phyloP scores from a whole-genome alignment of 2,113 vertebrate species.

The Trachemys scripta region DNA sequence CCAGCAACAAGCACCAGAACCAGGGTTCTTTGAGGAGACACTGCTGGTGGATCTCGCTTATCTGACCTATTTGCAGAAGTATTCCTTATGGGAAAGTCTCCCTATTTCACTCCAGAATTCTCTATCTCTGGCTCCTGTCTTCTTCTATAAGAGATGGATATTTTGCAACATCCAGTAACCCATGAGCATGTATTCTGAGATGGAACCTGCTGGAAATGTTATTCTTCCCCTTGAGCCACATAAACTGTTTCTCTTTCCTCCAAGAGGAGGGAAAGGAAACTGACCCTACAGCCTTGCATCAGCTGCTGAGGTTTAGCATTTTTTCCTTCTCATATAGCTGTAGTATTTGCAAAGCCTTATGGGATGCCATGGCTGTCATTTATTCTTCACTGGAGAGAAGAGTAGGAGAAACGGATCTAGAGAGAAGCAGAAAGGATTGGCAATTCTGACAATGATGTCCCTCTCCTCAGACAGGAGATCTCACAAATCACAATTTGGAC shows the following conservation, averaged over 20 bases:
- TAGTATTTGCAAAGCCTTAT: background rate
- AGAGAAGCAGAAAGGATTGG: background rate
- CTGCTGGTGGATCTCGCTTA: background rate
- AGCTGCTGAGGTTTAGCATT: background rate
- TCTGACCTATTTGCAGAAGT: background rate
- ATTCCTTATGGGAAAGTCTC: background rate
- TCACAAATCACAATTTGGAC: background rate
- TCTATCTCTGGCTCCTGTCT: background rate
- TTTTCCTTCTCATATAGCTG: background rate
- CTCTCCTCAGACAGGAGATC: background rate
- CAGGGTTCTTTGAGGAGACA: accelerated
- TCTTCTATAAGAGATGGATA: background rate
- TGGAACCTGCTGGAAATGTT: background rate
- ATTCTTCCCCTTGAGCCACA: background rate
- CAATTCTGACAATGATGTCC: background rate
- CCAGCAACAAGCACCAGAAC: background rate
- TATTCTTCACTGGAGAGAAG: background rate
- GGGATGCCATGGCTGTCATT: background rate
- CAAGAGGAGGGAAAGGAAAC: background rate
- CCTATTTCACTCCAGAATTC: background rate
- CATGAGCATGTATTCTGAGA: background rate
- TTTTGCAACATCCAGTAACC: background rate
- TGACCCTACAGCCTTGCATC: background rate
- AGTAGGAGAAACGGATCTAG: background rate
- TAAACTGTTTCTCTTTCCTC: background rate